phyloP scores from a whole-genome alignment of 1,140 invertebrate species.

The Sipha flava region DNA sequence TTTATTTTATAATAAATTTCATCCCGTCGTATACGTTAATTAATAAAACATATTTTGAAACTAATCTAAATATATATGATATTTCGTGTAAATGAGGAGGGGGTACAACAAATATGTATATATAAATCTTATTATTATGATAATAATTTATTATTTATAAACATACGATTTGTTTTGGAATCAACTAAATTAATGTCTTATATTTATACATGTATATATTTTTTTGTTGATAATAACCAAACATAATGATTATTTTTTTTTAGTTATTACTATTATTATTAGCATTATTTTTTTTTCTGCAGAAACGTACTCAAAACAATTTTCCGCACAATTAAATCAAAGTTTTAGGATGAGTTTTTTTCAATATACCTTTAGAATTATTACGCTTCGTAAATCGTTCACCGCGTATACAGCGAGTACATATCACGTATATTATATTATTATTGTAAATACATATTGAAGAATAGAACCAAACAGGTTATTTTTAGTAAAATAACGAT shows the following conservation, averaged over 20 bases:
- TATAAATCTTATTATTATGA: neutral
- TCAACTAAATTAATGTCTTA: neutral
- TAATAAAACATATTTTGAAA: neutral
- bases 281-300: no score
- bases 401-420: neutral
- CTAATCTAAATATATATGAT: slow-evolving; percentile 1
- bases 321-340: no score
- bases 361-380: slow-evolving; percentile 21
- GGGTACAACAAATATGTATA: neutral
- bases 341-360: neutral
- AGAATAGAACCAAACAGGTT: neutral
- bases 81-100: neutral
- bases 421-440: neutral
- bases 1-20: neutral
- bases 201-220: no score
- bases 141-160: neutral
- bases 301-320: no score
- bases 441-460: neutral
- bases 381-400: slow-evolving; percentile 25
- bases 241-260: no score
- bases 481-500: no score
- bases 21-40: neutral
- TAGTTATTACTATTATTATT: no score
- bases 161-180: neutral
- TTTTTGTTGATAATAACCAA: no score